A percentile compares a stretch with the other conserved stretches of the same genome.
Conservation (phyloP, 2,797 vertebrate species). For the Okamejei kenojei region DNA sequence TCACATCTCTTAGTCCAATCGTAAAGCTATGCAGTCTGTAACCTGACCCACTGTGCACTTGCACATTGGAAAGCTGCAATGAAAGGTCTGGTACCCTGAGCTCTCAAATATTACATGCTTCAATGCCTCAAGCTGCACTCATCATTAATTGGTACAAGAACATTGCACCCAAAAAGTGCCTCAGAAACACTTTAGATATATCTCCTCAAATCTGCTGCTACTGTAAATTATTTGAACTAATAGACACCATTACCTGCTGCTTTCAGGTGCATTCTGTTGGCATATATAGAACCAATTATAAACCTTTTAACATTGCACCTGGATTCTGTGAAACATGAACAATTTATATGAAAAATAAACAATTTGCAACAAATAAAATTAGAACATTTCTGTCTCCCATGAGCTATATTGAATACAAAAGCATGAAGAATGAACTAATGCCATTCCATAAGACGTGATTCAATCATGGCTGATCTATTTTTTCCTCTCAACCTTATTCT, state of each 20-base stretch:
- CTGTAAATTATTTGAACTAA: not conserved
- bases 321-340: not conserved
- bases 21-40: no score
- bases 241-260: not conserved
- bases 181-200: not conserved
- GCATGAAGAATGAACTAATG: not conserved
- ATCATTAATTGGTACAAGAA: not conserved
- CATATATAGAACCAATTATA: constrained; percentile 2
- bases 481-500: no score
- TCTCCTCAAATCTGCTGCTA: not conserved
- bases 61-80: not conserved
- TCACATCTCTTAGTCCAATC: no score
- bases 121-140: not conserved
- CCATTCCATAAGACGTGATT: not conserved
- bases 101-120: not conserved
- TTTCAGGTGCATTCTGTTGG: not conserved
- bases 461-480: no score
- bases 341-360: constrained; percentile 10
- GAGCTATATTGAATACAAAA: not conserved
- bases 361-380: constrained; percentile 1
- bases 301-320: not conserved
- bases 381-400: not conserved
- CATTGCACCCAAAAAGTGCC: not conserved
- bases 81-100: not conserved
- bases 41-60: not conserved